These are phyloP conservation scores for Fukomys damarensis DNA, from an alignment of 2,113 vertebrate species.

Conservation along the genomic window DNA sequence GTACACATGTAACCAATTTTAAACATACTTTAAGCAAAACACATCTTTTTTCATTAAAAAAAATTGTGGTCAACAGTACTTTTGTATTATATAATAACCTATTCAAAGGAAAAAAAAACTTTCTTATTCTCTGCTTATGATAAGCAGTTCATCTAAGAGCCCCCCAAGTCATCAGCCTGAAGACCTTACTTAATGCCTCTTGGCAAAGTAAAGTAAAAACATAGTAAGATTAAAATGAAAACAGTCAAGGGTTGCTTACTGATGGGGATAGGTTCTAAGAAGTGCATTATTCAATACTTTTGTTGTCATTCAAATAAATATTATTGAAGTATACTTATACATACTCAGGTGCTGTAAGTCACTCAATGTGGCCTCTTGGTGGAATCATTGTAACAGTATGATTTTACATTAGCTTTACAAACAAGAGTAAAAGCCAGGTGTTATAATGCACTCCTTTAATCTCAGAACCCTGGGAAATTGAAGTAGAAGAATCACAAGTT, in stretches of 20 bases:
- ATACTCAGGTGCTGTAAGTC: not conserved
- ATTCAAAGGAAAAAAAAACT: slow-evolving; percentile 24
- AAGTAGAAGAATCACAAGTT: not conserved
- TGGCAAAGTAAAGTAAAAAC: slow-evolving; percentile 64
- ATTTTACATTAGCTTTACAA: not conserved
- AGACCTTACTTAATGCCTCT: slow-evolving; percentile 60
- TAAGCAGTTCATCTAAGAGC: slow-evolving; percentile 56
- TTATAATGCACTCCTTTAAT: not conserved
- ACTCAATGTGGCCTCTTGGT: not conserved
- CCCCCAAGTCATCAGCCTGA: not conserved
- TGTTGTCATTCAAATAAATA: not conserved
- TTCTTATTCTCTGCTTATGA: slow-evolving; percentile 36
- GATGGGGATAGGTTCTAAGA: not conserved
- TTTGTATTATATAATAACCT: slow-evolving; percentile 57
- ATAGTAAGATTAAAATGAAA: slow-evolving; percentile 45
- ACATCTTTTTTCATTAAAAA: slow-evolving; percentile 56
- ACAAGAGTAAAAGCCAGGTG: not conserved
- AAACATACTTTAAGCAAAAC: slow-evolving; percentile 58
- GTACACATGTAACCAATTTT: slow-evolving; percentile 59
- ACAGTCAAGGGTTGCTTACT: not conserved
- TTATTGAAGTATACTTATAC: not conserved
- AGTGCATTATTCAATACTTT: not conserved
- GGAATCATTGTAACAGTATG: not conserved
- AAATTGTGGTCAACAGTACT: slow-evolving; percentile 15
- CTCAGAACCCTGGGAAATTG: not conserved